Conservation (phyloP, 2,888 invertebrate genomes). For the Leptinotarsa rubiginosa region DNA sequence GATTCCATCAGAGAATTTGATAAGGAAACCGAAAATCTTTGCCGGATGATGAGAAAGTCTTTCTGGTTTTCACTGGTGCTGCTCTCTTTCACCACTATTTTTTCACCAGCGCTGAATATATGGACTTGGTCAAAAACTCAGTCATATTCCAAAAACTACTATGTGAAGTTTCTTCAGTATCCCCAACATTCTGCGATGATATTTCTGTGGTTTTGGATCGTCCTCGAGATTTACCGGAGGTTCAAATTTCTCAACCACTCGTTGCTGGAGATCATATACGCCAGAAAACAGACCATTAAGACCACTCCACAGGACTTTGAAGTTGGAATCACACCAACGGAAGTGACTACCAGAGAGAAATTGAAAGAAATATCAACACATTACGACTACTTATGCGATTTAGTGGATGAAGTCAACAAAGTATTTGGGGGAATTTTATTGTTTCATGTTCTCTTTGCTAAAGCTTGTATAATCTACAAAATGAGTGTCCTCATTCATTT, state of each 20-base stretch:
- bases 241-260: no score
- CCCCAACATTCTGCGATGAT: not conserved
- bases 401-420: not conserved
- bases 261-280: no score
- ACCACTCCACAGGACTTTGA: no score
- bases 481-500: not conserved
- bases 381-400: not conserved
- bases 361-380: not conserved
- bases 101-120: not conserved
- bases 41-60: not conserved
- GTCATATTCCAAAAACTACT: not conserved
- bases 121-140: not conserved
- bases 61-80: not conserved
- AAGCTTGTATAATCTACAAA: not conserved
- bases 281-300: no score
- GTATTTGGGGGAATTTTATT: not conserved
- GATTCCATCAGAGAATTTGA: not conserved
- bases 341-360: not conserved
- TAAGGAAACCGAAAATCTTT: not conserved
- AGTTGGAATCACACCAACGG: no score
- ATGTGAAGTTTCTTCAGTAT: not conserved
- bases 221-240: no score
- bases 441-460: not conserved
- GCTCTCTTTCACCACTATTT: not conserved
- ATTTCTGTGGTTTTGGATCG: not conserved